Evolutionary conservation across 2,113 vertebrate species (phyloP).

Genomic region (Indri indri): DNA sequence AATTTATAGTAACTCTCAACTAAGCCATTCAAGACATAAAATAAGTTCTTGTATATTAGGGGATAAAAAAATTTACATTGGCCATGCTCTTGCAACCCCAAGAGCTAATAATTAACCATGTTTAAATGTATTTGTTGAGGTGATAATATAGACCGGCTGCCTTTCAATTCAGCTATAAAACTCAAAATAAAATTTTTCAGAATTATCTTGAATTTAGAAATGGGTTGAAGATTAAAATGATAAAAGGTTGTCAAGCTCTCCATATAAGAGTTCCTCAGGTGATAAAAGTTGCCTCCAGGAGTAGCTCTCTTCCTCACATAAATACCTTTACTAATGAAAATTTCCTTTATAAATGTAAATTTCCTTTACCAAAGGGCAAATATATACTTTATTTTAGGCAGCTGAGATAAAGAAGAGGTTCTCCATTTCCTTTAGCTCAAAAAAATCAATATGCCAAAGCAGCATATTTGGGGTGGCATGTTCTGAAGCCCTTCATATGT

Average conservation of each 20-base stretch:
- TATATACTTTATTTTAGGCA: not conserved
- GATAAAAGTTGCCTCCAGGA: not conserved
- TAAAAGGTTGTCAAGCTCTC: not conserved
- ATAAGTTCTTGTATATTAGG: conserved; percentile 1
- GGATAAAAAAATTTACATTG: not conserved
- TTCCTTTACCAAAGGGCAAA: not conserved
- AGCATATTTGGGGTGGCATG: not conserved
- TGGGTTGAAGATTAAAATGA: not conserved
- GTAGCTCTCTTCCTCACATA: not conserved
- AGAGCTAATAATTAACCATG: not conserved
- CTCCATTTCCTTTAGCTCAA: not conserved
- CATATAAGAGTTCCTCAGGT: not conserved
- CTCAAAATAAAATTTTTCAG: not conserved
- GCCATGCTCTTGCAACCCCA: not conserved
- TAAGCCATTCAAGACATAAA: conserved; percentile 15
- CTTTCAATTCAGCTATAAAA: conserved; percentile 18
- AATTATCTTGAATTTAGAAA: conserved; percentile 33
- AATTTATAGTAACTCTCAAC: not conserved
- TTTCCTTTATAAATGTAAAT: not conserved
- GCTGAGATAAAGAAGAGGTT: not conserved
- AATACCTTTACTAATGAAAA: not conserved
- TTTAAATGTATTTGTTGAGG: not conserved
- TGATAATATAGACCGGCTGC: not conserved
- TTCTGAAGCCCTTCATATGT: not conserved
- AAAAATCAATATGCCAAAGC: not conserved